Conservation (phyloP, 2,113 vertebrate genomes). For the Vulpes vulpes region DNA sequence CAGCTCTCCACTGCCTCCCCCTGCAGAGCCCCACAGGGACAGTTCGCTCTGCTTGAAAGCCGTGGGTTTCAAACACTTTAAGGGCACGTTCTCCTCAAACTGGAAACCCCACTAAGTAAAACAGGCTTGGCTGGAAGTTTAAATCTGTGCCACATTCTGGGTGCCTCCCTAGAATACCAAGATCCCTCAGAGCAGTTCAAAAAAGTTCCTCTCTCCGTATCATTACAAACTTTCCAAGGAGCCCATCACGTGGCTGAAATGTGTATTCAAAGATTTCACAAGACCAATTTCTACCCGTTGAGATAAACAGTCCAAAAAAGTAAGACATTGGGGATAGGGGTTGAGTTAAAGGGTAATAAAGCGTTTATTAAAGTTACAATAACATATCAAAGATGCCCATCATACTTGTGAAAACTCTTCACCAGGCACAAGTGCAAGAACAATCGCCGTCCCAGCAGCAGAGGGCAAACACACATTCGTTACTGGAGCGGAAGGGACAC, state of each 20-base stretch:
- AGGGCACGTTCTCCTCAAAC: background rate
- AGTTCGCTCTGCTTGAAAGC: rapidly evolving
- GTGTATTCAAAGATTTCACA: background rate
- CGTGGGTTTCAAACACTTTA: background rate
- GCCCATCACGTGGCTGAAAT: background rate
- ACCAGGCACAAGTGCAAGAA: background rate
- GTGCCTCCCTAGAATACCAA: background rate
- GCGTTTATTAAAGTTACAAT: constrained; percentile 31
- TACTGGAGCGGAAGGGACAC: background rate
- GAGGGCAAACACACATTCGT: background rate
- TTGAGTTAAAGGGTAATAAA: background rate
- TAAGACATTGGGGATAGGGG: constrained; percentile 9
- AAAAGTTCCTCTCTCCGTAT: background rate
- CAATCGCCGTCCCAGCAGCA: rapidly evolving
- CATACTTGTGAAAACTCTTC: background rate
- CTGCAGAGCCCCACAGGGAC: background rate
- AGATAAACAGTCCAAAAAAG: background rate
- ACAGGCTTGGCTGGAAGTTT: background rate
- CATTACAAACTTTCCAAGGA: background rate
- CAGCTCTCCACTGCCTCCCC: background rate
- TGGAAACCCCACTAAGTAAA: background rate
- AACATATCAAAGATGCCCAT: background rate
- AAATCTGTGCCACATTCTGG: background rate
- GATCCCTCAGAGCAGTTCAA: background rate
- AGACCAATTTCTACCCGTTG: rapidly evolving